phyloP scores from a whole-genome alignment of 2,888 invertebrate species.

The Hyposoter dolosus region DNA sequence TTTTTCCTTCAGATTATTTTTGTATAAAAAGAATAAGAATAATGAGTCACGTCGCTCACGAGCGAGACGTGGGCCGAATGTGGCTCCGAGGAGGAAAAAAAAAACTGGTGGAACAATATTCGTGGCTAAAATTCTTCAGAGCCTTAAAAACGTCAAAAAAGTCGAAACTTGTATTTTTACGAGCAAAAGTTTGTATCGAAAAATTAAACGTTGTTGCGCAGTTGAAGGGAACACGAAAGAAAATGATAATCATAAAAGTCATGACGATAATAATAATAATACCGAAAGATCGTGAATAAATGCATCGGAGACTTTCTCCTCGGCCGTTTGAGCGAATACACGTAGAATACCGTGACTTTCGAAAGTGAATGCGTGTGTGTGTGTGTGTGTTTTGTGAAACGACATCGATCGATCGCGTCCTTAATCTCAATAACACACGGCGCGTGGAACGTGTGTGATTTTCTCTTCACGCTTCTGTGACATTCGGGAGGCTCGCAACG shows the following conservation, averaged over 20 bases:
- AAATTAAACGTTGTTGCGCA: not conserved
- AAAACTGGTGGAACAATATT: not conserved
- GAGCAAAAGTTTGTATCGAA: not conserved
- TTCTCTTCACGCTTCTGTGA: not conserved
- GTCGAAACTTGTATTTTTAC: not conserved
- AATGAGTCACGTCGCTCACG: constrained; percentile 4
- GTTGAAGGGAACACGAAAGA: not conserved
- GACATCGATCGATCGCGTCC: constrained; percentile 24
- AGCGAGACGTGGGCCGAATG: constrained; percentile 18
- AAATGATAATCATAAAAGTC: not conserved
- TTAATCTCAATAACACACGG: constrained; percentile 19
- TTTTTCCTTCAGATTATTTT: not conserved
- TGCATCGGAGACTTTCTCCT: constrained; percentile 55
- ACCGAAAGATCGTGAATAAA: constrained; percentile 52
- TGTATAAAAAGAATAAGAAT: not conserved
- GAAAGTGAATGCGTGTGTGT: constrained; percentile 51
- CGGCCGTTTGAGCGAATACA: constrained; percentile 34
- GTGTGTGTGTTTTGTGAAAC: constrained; percentile 12
- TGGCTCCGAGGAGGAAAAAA: not conserved
- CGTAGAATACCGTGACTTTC: constrained; percentile 56
- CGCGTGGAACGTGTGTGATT: not conserved
- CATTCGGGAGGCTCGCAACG: not conserved
- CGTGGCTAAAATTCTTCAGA: not conserved
- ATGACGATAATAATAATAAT: constrained; percentile 5
- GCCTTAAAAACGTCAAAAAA: constrained; percentile 1